Conservation (phyloP, 2,888 invertebrate genomes). For the Rotaria macrura region DNA sequence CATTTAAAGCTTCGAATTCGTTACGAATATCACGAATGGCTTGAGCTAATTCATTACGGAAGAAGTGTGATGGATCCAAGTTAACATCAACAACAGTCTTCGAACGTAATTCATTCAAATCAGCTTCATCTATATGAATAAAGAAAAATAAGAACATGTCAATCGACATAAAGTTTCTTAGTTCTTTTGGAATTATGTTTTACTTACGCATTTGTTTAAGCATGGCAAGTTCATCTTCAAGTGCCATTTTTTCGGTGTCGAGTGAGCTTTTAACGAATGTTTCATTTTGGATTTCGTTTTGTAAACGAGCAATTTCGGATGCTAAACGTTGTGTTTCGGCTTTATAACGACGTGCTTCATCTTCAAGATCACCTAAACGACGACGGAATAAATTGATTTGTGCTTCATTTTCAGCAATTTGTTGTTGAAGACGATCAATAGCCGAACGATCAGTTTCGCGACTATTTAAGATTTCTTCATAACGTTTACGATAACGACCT, state of each 20-base stretch:
- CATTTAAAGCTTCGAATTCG: slow-evolving; percentile 32
- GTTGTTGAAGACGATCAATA: slow-evolving; percentile 31
- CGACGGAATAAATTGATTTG: slow-evolving; percentile 32
- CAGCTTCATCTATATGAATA: slow-evolving; percentile 20
- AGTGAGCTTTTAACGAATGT: slow-evolving; percentile 27
- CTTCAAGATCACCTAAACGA: slow-evolving; percentile 32
- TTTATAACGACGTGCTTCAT: slow-evolving; percentile 34
- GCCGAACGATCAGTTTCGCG: slow-evolving; percentile 28
- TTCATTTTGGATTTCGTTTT: slow-evolving; percentile 31
- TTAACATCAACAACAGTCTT: slow-evolving; percentile 33
- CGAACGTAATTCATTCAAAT: slow-evolving; percentile 30
- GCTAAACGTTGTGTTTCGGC: slow-evolving; percentile 32
- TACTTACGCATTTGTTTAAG: slow-evolving; percentile 31
- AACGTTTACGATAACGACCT: slow-evolving; percentile 27
- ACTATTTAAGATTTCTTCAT: slow-evolving; percentile 31
- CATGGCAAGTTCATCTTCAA: slow-evolving; percentile 33
- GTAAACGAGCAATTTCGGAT: slow-evolving; percentile 31
- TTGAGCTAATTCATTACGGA: slow-evolving; percentile 33
- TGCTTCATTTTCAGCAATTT: slow-evolving; percentile 34
- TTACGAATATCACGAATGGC: slow-evolving; percentile 34
- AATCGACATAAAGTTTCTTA: too few relatives aligned
- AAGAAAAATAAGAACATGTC: too few relatives aligned
- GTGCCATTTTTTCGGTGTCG: slow-evolving; percentile 32
- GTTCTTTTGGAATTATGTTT: neutral
- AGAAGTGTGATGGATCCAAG: slow-evolving; percentile 33